Evolutionary conservation across 2,888 invertebrate genomes (phyloP), one percentile per base, ranked within the genome.

Genomic region (Diarsia rubi): DNA sequence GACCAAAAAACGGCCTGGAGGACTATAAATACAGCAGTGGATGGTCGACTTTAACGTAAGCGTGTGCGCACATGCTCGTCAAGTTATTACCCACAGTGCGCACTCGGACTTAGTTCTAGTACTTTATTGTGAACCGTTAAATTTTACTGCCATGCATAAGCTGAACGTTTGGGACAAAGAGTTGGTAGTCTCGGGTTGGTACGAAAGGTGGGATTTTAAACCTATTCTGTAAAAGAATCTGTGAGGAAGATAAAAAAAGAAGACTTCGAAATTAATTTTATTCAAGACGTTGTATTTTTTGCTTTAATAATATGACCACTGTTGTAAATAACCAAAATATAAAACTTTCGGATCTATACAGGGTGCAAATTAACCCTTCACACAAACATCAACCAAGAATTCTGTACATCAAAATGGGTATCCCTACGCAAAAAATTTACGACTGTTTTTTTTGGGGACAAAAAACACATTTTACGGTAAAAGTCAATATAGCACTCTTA

Each of bases 51-150:
- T 78, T 80, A 81, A 31, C 59, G 75, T 81, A 82, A 88, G 76
- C 79, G 83, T 73, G 64, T 47, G 86, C 85, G 79, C 88, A 88
- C 83, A 87, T 86, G 90, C 86, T 88, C 86, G 83, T 83, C 89
- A 84, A 91, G 91, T 92, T 92, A 92, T 90, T 83, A 85, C 86
- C 87, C 86, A 83, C 89, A 88, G 86, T 91, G 88, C 88, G 90
- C 88, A 88, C 89, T 82, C 80, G 90, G 94, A 93, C 95, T 95
- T 93, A 94, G 93, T 91, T 93, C 84, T 91, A 90, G 88, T 92
- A 93, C 92, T 96, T 95, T 96, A 95, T 93, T 94, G 95, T 93
- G 90, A 91, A 91, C 93, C 94, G 94, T 95, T 95, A 95, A 95
- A 96, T 95, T 95, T 95, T 95, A 95, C 94, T 92, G 90, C 91